Evolutionary conservation across 2,113 vertebrate species (phyloP), one percentile per base, ranked within the genome.

Genomic region (Xiphorhynchus elegans): DNA sequence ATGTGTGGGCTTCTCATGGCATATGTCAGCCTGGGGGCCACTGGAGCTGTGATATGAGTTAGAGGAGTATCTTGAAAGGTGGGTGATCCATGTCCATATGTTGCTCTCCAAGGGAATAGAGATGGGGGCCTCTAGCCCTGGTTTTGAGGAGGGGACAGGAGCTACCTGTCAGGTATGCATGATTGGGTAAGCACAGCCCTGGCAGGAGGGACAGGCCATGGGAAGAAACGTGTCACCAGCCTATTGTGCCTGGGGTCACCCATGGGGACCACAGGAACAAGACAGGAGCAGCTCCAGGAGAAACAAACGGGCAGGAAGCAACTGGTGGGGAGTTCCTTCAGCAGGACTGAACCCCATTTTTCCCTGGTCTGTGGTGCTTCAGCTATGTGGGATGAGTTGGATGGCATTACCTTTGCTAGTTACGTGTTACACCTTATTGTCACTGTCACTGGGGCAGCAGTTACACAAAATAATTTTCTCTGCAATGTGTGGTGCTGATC

Each of bases 401-500:
- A 13, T 31, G 24, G 35, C 13, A 1, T 4, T 29, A 6, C 35
- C 42, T 35, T 33, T 40, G 13, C 39, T 33, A 21, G 2, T 18
- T 42, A 2, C 0, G 1, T 56, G 17, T 39, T 28, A 1, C 6
- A 23, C 17, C 39, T 0, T 1, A 0, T 11, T 47, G 25, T 50
- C 17, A 5, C 5, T 23, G 52, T 10, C 10, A 16, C 39, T 25
- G 53, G 24, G 21, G 39, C 25, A n/a, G 44, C 17, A 1, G 1
- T n/a, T 28, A 47, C 40, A 25, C 17, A 23, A 11, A 91, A 20
- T 2, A 17, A 35, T 29, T 52, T 70, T 49, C 37, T 35, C 63
- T 69, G 44, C 20, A 12, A 1, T 50, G 25, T 21, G 37, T 74
- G 59, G 9, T 50, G 44, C 53, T 33, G 73, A 66, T 40, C 31